Evolutionary conservation across 2,888 invertebrate genomes (phyloP).

Genomic region (Thera britannica): DNA sequence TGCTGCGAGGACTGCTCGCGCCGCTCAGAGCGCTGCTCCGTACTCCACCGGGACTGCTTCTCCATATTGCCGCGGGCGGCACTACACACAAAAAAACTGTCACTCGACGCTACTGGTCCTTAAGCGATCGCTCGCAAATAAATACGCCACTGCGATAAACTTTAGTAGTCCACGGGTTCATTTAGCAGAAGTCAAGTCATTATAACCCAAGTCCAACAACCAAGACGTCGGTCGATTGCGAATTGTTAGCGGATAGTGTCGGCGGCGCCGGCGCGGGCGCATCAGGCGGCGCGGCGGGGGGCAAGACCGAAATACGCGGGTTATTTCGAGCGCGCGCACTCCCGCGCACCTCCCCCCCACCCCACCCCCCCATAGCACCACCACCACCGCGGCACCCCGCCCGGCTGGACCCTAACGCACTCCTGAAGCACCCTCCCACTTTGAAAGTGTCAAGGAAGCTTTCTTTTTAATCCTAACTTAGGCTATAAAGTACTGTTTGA

Average conservation of each 20-base stretch:
- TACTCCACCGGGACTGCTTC: slow-evolving; percentile 87
- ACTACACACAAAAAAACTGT: slow-evolving; percentile 79
- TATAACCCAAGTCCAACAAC: slow-evolving; percentile 89
- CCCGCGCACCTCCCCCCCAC: slow-evolving; percentile 60
- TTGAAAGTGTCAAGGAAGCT: too few species aligned
- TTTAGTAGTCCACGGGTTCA: slow-evolving; percentile 84
- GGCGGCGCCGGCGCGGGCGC: slow-evolving; percentile 65
- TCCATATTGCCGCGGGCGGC: slow-evolving; percentile 87
- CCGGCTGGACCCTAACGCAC: neutral
- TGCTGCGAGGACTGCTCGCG: slow-evolving; percentile 83
- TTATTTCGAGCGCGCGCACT: slow-evolving; percentile 78
- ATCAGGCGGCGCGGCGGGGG: slow-evolving; percentile 52
- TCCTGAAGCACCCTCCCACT: neutral
- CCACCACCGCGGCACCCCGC: neutral
- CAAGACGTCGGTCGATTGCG: slow-evolving; percentile 98
- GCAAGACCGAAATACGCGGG: slow-evolving; percentile 80
- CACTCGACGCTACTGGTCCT: slow-evolving; percentile 79
- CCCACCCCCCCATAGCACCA: slow-evolving; percentile 33
- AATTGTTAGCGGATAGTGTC: slow-evolving; percentile 94
- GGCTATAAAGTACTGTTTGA: too few species aligned
- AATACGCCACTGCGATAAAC: slow-evolving; percentile 81
- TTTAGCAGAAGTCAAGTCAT: slow-evolving; percentile 92
- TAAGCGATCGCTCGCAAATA: slow-evolving; percentile 68
- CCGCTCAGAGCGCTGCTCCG: slow-evolving; percentile 80
- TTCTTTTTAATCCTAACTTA: too few species aligned